Base-by-base conservation (phyloP, 2,888 invertebrate genomes). In the Cantharis rufa region DNA sequence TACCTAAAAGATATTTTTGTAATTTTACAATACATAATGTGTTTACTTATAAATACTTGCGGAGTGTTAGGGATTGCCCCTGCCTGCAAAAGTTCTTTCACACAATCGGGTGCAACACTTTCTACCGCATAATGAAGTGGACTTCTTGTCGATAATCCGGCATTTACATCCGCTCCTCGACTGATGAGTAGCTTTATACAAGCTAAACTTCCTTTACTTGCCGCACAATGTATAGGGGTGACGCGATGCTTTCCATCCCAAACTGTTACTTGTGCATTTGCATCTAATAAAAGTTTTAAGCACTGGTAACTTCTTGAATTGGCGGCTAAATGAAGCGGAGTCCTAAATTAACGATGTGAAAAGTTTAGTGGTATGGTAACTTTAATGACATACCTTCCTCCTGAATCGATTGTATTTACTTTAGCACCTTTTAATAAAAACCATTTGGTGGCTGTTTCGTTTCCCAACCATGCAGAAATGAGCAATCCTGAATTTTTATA, bases 41-140 rank as follows among this genome's bases (percentile, higher is more conserved):
- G 62, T 62, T 21, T 48, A 15, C 2, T 62, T 62, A 2, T 27
- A 11, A 63, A 73, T 85, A 93, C 94, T 90, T 96, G 95, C 24
- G 94, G 93, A 75, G 94, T 94, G 85, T 96, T 95, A 21, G 96
- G 94, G 84, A 92, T 92, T 3, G 96, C 96, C 69, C 95, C 95
- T 80, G 93, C 92, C 81, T 93, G 91, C 71, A 96, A 87, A 79
- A 97, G 89, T 80, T 91, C 90, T 84, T 91, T 90, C 2, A 94
- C 94, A 83, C 95, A 95, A 80, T 94, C 93, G 74, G 91, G 89
- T 11, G 93, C 92, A 84, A 93, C 91, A 84, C 93, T 94, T 81
- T 94, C 91, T 71, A 96, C 95, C 0, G 97, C 97, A 86, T 94
- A 95, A 86, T 96, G 95, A 78, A 97, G 88, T 0, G 97, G 94